Base-by-base conservation (phyloP, 1,140 invertebrate species). In the Lepidurus packardi region DNA sequence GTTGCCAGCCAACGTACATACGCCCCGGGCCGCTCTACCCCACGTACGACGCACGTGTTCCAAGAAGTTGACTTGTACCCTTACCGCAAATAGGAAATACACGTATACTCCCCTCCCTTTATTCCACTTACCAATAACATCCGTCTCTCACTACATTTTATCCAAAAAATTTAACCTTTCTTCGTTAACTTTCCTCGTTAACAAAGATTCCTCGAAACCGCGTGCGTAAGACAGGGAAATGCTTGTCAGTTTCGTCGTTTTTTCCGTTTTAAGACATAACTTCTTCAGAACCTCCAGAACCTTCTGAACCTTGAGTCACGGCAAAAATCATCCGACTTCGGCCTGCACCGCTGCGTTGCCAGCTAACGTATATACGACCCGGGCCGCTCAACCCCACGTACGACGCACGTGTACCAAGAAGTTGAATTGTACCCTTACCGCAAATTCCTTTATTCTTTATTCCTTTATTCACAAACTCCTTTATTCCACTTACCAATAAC, bases 1-100 rank as follows among this genome's bases (percentile, higher is more conserved):
- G 45, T 43, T 1, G 76, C 76, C 24, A 77, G 76, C 47, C 43
- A 77, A 53, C 41, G 76, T 21, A 41, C 13, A 6, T 77, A 45
- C 47, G 25, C 21, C 9, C 21, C 76, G 7, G 41, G 41, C 1
- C 34, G 41, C 25, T 24, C 45, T 8, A 24, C 44, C 25, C 76
- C 76, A n/a, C 42, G 76, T 13, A 77, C 76, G 5, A 43, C n/a
- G 13, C 43, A 45, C 11, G 45, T 77, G 43, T 77, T 45, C n/a
- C 76, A 77, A 45, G 76, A 77, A 45, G 45, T 77, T 34, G 41
- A 45, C 16, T 77, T 77, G 25, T 45, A 77, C 44, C 44, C 76
- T 13, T 47, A 53, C 42, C 76, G 53, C 21, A 65, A 65, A 65
- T 65, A 65, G 53, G 21, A 7, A 65, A 65, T 65, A 65, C 53